phyloP scores from a whole-genome alignment of 2,113 vertebrate genomes.

The Ageneiosus marmoratus region DNA sequence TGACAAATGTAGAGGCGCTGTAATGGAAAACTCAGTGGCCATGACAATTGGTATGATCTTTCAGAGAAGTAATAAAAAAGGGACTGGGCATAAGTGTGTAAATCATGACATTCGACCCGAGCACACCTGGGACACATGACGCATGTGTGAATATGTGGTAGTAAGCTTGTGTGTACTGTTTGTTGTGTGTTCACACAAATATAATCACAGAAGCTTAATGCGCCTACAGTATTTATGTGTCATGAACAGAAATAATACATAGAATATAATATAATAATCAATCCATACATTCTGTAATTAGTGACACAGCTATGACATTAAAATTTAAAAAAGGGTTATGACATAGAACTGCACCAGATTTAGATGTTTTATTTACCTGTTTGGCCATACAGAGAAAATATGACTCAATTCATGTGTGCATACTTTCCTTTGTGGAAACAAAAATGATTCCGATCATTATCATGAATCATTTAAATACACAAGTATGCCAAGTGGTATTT shows the following conservation, averaged over 20 bases:
- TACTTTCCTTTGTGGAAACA: not conserved
- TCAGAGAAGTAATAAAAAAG: constrained; percentile 68
- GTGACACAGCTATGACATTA: not conserved
- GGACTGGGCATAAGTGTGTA: constrained; percentile 51
- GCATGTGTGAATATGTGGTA: constrained; percentile 5
- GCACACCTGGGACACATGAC: constrained; percentile 11
- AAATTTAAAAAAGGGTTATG: not conserved
- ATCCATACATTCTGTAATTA: not conserved
- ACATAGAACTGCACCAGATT: not conserved
- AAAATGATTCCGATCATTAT: not conserved
- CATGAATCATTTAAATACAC: not conserved
- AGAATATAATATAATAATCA: not conserved
- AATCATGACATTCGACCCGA: constrained; percentile 52
- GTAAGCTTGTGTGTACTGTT: not conserved
- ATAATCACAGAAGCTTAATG: not conserved
- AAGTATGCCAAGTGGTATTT: not conserved
- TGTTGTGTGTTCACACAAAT: not conserved
- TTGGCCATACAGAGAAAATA: not conserved
- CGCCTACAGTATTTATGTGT: not conserved
- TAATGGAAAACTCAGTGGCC: constrained; percentile 65
- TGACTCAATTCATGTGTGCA: constrained; percentile 2
- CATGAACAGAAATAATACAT: not conserved
- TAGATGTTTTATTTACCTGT: not conserved
- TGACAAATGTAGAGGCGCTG: constrained; percentile 64
- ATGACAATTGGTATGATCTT: constrained; percentile 64